Base-by-base conservation (phyloP, 2,888 invertebrate genomes). In the Dasypolia templi region DNA sequence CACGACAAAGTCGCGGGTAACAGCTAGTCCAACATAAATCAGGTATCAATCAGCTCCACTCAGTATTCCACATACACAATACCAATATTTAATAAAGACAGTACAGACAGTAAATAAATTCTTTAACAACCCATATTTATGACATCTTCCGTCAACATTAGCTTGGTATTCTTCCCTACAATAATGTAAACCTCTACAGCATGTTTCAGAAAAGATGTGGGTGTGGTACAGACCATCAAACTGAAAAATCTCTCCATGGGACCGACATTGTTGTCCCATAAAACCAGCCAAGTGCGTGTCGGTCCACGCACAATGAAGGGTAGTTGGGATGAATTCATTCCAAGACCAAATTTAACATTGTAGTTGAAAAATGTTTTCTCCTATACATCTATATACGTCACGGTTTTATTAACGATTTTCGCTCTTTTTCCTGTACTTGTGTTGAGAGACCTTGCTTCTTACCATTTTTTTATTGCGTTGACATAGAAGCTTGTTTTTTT, bases 141-240 rank as follows among this genome's bases (percentile, higher is more conserved):
- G 29, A 39, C 26, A 51, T 53, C 26, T 6, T 35, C 22, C 68
- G 29, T 49, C 2, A 29, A 19, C 9, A 12, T 55, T 0, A 59
- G 2, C 0, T 80, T 78, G 56, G 26, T 77, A 82, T 68, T 78
- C 66, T 22, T 14, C 11, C 14, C 46, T n/a, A 61, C 11, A 64
- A 46, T 53, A 66, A 55, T 61, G 9, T 62, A 17, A 44, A 3
- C 32, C 35, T 44, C 0, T 59, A 32, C 22, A 22, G 6, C 32
- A n/a, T 35, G 35, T 35, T 6, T 19, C 26, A 29, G 17, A 6
- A 29, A n/a, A 19, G 4, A 29, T 56, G 29, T 19, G 9, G 19
- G 19, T 55, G 53, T 26, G 53, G 55, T 26, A 55, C 9, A 22
- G 0, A 22, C 22, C 29, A 32, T 19, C 11, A 22, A 32, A 32